Base-by-base conservation (phyloP, 2,888 invertebrate genomes). In the Cephus rjabovi region DNA sequence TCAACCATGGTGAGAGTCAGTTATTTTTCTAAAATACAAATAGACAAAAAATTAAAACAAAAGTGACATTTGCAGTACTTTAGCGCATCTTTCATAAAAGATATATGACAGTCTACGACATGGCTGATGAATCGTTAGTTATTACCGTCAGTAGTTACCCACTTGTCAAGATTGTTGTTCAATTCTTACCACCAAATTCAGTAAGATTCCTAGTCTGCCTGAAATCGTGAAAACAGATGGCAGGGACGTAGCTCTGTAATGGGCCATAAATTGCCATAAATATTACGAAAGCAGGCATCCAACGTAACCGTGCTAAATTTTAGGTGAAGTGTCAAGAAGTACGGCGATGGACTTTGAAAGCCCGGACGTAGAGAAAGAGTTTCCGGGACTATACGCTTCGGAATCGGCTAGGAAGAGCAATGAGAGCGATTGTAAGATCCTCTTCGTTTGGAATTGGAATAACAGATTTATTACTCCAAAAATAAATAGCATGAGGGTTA, bases 291-390 rank as follows among this genome's bases (percentile, higher is more conserved):
- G 56, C 56, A 56, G 23, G 56, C 56, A 56, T 56, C 56, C 71
- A 71, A 71, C 71, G 12, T 34, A 71, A 71, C 71, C 34, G 71
- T 71, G 71, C 12, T 31, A 71, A 34, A 71, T 71, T 34, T 34
- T 30, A 71, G 34, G 34, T 34, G 34, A 71, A 71, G 71, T 31
- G 71, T 71, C 71, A 71, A 71, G 34, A 71, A 71, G 12, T 71
- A 34, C 34, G 71, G 71, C 71, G 71, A 96, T 96, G 96, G 96
- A 96, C 93, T 96, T 96, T 91, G 96, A 96, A 92, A 97, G 97
- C 91, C 97, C 97, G 35, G 97, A 97, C 89, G 96, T 96, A 69
- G 97, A 97, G 92, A 97, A 97, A 91, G 97, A 97, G 90, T 97
- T 97, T 92, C 97, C 97, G 34, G 97, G 97, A 74, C 92, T 97